phyloP scores from a whole-genome alignment of 2,888 invertebrate genomes.

The Andrena fulva region DNA sequence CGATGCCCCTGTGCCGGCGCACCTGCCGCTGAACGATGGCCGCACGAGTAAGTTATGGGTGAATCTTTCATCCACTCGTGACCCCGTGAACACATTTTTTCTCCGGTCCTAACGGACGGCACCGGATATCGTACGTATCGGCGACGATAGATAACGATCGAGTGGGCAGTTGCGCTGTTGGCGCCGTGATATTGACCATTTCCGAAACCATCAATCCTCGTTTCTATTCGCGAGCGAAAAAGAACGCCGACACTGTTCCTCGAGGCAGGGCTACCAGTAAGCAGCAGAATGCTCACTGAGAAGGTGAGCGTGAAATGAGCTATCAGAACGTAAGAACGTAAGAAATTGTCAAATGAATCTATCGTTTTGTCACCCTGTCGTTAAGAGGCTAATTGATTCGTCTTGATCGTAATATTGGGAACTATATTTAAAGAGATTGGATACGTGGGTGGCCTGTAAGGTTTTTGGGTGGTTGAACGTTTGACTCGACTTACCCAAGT shows the following conservation, averaged over 20 bases:
- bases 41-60: conserved; percentile 36
- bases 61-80: conserved; percentile 22
- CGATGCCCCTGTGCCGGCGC: conserved; percentile 36
- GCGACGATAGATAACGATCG: conserved; percentile 14
- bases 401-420: too few relatives aligned
- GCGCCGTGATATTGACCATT: conserved; percentile 8
- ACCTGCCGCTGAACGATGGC: conserved; percentile 45
- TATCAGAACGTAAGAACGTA: too few relatives aligned
- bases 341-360: too few relatives aligned
- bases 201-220: conserved; percentile 20
- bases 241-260: neutral
- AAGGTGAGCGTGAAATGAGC: too few relatives aligned
- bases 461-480: neutral
- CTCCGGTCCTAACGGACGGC: neutral
- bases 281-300: too few relatives aligned
- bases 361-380: too few relatives aligned
- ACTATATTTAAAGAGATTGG: neutral
- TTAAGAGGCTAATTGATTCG: too few relatives aligned
- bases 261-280: neutral
- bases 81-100: conserved; percentile 18
- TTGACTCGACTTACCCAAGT: conserved; percentile 76
- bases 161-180: conserved; percentile 18
- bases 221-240: neutral
- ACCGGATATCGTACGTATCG: neutral
- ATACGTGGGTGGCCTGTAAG: neutral